Evolutionary conservation across 2,113 vertebrate species (phyloP).

Genomic region (Chlamydotis undulata): DNA sequence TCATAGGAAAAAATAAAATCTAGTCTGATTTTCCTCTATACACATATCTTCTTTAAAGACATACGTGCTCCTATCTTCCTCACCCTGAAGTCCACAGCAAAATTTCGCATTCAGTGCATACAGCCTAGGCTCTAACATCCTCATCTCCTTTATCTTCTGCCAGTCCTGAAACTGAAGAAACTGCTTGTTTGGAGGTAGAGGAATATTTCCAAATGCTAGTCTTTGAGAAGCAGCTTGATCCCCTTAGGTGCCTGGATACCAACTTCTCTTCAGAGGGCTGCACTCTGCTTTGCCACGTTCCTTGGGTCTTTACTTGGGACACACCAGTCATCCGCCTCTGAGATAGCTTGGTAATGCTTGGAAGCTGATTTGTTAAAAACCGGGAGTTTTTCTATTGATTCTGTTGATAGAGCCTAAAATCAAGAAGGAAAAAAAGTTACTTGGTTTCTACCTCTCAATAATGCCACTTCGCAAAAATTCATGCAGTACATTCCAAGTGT

Average conservation of each 20-base stretch:
- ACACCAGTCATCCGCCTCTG: constrained; percentile 95
- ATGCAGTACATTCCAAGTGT: not conserved
- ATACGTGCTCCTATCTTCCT: not conserved
- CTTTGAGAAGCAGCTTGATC: constrained; percentile 66
- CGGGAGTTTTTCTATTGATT: constrained; percentile 94
- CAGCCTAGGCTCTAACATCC: not conserved
- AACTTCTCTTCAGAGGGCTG: constrained; percentile 61
- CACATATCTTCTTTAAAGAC: not conserved
- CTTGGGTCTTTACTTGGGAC: constrained; percentile 91
- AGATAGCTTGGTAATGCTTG: constrained; percentile 88
- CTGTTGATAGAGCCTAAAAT: constrained; percentile 90
- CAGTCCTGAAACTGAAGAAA: constrained; percentile 5
- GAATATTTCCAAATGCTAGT: constrained; percentile 27
- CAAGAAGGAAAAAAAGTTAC: not conserved
- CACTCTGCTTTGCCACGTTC: constrained; percentile 81
- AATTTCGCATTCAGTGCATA: not conserved
- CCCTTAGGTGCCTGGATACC: not conserved
- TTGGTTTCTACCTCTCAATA: not conserved
- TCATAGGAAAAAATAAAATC: not conserved
- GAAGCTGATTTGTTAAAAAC: constrained; percentile 96
- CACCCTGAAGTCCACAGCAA: not conserved
- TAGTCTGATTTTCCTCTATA: not conserved
- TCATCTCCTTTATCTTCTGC: not conserved
- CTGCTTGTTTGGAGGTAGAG: not conserved
- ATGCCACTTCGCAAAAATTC: not conserved